Base-by-base conservation (phyloP, 2,888 invertebrate species). In the Nomada lathburiana region DNA sequence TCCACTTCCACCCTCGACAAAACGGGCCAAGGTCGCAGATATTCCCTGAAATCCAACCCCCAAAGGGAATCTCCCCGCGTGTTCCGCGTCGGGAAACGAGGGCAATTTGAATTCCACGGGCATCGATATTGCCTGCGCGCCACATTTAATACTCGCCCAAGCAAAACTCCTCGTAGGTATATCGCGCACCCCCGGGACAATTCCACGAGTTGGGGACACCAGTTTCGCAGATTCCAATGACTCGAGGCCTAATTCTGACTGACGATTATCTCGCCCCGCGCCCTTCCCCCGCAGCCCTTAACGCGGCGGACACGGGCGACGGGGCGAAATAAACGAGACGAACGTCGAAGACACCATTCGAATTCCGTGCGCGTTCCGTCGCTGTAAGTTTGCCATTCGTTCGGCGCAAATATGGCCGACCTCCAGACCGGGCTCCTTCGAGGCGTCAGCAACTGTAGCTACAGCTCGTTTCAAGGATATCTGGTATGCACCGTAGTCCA, bases 391-490 rank as follows among this genome's bases (percentile, higher is more conserved):
- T 84, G 80, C 74, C 70, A 79, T 83, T 86, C 85, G 82, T 62
- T 64, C 74, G 71, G 62, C 26, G 85, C 87, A 86, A 88, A 88
- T 82, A 88, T 72, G 77, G 80, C 60, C 55, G 75, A 50, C 16
- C 72, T 55, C 63, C 18, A 52, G 59, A 59, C 60, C 60, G 53
- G 71, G 60, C 59, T 83, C 85, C 80, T 76, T 50, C 69, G 76
- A 86, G 79, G 83, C 83, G 83, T 88, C 88, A 82, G 86, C 84
- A 81, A 86, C 78, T 83, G 82, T 76, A 76, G 55, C 79, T 85
- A 83, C 76, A 83, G 86, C 86, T 89, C 85, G 88, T 89, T 86
- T 90, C 83, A 86, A 88, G 88, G 87, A 83, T 89, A 89, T 90
- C 88, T 85, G 84, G 86, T 86, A 90, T 90, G 87, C 86, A 72